Evolutionary conservation across 2,797 vertebrate genomes (phyloP).

Genomic region (Harpagifer antarcticus): DNA sequence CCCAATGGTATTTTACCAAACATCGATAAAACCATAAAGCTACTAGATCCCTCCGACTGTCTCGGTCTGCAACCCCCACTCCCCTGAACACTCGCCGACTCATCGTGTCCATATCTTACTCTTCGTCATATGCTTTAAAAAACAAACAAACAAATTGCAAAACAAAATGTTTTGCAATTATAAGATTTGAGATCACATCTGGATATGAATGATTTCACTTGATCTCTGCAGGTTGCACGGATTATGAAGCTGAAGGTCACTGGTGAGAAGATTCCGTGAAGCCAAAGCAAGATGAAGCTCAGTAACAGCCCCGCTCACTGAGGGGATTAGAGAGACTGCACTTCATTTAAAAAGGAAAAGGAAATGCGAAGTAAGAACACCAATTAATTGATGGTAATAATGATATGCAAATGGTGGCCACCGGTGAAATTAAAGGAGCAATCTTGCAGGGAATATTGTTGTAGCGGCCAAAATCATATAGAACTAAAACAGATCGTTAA

Average conservation of each 20-base stretch:
- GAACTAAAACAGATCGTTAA: too few species aligned
- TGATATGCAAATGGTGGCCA: background rate
- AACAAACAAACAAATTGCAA: background rate
- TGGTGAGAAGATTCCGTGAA: constrained; percentile 12
- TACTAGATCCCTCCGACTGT: constrained; percentile 10
- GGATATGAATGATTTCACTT: constrained; percentile 16
- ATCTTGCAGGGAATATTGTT: background rate
- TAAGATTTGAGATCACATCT: background rate
- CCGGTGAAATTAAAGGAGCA: constrained; percentile 5
- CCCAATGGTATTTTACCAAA: constrained; percentile 62
- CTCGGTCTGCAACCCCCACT: background rate
- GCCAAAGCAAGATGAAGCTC: background rate
- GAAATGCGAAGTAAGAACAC: constrained; percentile 14
- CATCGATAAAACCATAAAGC: constrained; percentile 53
- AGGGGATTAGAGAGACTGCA: constrained; percentile 14
- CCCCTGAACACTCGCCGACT: constrained; percentile 1
- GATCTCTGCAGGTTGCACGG: background rate
- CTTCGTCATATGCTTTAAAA: background rate
- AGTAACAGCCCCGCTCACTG: background rate
- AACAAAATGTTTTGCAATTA: background rate
- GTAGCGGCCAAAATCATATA: too few species aligned
- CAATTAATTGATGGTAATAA: constrained; percentile 1
- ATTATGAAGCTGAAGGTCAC: constrained; percentile 22
- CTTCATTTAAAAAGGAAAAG: too few species aligned
- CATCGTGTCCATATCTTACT: constrained; percentile 5